phyloP scores from a whole-genome alignment of 2,113 vertebrate species.

The Campylomormyrus tamandua region DNA sequence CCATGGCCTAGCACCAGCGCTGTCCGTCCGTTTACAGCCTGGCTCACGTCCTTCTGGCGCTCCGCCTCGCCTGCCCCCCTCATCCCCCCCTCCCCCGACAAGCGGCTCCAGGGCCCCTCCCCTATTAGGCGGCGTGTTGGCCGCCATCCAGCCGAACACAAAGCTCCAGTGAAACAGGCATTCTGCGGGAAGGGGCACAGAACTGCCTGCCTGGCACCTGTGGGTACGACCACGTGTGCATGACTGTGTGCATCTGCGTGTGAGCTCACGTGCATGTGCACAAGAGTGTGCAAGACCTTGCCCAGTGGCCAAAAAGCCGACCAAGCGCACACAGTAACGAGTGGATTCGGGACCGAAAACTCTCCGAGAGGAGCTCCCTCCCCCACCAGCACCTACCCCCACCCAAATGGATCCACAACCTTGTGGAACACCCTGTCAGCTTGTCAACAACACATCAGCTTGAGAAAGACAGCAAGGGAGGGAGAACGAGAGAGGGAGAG shows the following conservation, averaged over 20 bases:
- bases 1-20: neutral
- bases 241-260: neutral
- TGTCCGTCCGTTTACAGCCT: constrained; percentile 15
- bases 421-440: neutral
- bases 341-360: neutral
- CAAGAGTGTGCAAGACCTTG: neutral
- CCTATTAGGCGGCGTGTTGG: constrained; percentile 10
- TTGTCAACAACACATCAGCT: neutral
- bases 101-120: constrained; percentile 6
- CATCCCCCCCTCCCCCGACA: constrained; percentile 24
- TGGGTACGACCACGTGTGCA: constrained; percentile 19
- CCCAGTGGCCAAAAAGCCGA: neutral
- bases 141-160: constrained; percentile 2
- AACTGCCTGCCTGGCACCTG: constrained; percentile 16
- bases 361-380: neutral
- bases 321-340: neutral
- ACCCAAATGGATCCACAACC: neutral
- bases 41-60: constrained; percentile 28
- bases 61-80: neutral
- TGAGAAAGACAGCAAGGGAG: neutral
- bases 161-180: neutral
- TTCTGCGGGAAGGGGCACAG: neutral
- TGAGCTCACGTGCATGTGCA: neutral
- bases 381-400: neutral
- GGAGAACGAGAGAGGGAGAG: neutral